A percentile compares a stretch with the other conserved stretches of the same genome.
Evolutionary conservation across 2,888 invertebrate genomes (phyloP).

Genomic region (Sinodicranocentrus sp.): DNA sequence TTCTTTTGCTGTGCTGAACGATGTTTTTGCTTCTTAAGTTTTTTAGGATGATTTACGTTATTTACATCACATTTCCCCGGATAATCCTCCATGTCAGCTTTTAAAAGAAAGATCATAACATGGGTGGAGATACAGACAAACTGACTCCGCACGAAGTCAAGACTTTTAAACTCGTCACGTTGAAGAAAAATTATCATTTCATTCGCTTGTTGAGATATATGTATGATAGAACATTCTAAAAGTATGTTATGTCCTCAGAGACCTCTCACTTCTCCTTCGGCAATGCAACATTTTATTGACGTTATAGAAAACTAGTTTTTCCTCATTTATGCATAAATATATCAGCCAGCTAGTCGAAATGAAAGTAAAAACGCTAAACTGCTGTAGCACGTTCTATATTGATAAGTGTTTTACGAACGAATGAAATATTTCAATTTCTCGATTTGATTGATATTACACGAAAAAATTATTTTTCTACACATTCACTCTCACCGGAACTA

Average conservation of each 20-base stretch:
- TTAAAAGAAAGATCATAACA: conserved; percentile 17
- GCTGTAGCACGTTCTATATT: too few species aligned
- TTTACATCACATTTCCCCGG: background rate
- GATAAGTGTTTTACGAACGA: too few species aligned
- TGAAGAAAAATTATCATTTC: conserved; percentile 25
- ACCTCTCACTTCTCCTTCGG: background rate
- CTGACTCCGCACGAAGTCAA: conserved; percentile 36
- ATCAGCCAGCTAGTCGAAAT: background rate
- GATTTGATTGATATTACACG: too few species aligned
- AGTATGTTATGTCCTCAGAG: conserved; percentile 20
- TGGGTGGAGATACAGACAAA: conserved; percentile 47
- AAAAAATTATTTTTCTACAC: background rate
- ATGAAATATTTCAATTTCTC: too few species aligned
- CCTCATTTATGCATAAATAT: conserved; percentile 9
- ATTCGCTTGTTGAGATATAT: conserved; percentile 7
- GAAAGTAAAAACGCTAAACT: too few species aligned
- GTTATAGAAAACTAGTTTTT: conserved; percentile 32
- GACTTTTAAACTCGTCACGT: conserved; percentile 23
- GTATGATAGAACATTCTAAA: background rate
- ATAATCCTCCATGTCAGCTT: conserved; percentile 4
- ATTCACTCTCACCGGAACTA: background rate
- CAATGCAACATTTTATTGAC: conserved; percentile 13
- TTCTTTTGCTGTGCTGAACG: background rate
- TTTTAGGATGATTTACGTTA: background rate
- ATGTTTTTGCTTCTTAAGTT: too few species aligned